A percentile compares a stretch with the other conserved stretches of the same genome.
phyloP scores from a whole-genome alignment of 35 echinoderm and acorn worm species.

The Heliocidaris tuberculata region DNA sequence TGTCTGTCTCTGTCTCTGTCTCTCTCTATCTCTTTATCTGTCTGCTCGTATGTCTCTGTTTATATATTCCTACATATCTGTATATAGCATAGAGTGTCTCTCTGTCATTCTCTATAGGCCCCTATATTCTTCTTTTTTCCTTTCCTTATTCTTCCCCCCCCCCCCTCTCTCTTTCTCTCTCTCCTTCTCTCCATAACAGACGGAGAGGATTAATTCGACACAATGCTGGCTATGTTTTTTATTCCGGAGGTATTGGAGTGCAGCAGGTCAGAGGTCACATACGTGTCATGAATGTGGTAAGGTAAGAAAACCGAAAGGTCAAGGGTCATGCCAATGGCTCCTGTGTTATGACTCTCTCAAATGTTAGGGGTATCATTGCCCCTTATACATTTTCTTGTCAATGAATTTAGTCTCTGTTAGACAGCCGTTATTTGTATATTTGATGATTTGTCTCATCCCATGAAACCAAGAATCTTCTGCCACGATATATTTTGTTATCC shows the following conservation, averaged over 20 bases:
- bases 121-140: background rate
- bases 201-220: slow-evolving; percentile 17
- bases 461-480: too few species aligned
- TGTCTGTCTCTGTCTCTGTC: too few species aligned
- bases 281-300: slow-evolving; percentile 39
- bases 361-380: slow-evolving; percentile 22
- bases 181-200: background rate
- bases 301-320: slow-evolving; percentile 37
- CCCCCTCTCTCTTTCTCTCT: background rate
- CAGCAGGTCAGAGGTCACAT: slow-evolving; percentile 17
- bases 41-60: too few species aligned
- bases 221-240: slow-evolving; percentile 34
- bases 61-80: too few species aligned
- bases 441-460: too few species aligned
- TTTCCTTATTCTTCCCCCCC: too few species aligned
- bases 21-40: too few species aligned
- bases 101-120: too few species aligned
- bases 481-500: too few species aligned
- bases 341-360: slow-evolving; percentile 15
- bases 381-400: background rate
- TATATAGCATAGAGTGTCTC: background rate
- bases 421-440: too few species aligned
- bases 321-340: slow-evolving; percentile 18
- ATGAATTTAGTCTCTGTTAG: background rate
- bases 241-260: background rate